A percentile compares a stretch with the other conserved stretches of the same genome.
phyloP scores from a whole-genome alignment of 2,113 vertebrate species.

The Amia ocellicauda region DNA sequence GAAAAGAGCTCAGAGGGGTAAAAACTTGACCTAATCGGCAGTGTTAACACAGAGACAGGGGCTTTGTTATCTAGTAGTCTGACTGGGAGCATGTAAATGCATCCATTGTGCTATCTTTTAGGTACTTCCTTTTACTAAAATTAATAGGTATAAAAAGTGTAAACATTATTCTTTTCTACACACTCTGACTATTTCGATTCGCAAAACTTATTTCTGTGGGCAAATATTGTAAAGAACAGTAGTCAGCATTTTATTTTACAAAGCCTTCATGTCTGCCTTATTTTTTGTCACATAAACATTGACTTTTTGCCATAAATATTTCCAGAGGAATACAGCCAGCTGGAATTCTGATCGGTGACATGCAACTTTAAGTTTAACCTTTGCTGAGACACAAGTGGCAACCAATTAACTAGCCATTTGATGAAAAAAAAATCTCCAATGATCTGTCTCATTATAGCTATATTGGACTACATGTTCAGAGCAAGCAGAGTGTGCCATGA shows the following conservation, averaged over 20 bases:
- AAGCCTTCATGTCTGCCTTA: constrained; percentile 53
- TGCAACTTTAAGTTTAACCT: constrained; percentile 72
- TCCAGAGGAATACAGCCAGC: constrained; percentile 72
- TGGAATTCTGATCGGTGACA: constrained; percentile 72
- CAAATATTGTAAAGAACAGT: too few species aligned
- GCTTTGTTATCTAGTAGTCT: constrained; percentile 96
- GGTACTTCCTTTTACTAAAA: constrained; percentile 70
- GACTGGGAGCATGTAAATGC: constrained; percentile 98
- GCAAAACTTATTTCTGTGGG: too few species aligned
- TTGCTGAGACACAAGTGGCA: constrained; percentile 67
- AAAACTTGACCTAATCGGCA: constrained; percentile 99
- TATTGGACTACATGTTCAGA: constrained; percentile 57
- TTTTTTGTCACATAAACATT: constrained; percentile 68
- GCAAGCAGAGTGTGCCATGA: constrained; percentile 39
- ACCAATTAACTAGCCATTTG: constrained; percentile 72
- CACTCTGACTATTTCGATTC: too few species aligned
- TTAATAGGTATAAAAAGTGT: constrained; percentile 64
- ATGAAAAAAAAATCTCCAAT: constrained; percentile 71
- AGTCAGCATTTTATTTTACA: constrained; percentile 49
- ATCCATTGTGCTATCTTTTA: constrained; percentile 86
- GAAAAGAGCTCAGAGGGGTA: constrained; percentile 98
- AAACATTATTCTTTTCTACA: constrained; percentile 72
- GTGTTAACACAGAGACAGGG: constrained; percentile 98
- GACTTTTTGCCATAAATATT: constrained; percentile 68
- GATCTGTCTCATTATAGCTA: constrained; percentile 72